These are phyloP conservation scores for Hyles euphorbiae DNA, from an alignment of 1,140 invertebrate species.

Conservation along the genomic window DNA sequence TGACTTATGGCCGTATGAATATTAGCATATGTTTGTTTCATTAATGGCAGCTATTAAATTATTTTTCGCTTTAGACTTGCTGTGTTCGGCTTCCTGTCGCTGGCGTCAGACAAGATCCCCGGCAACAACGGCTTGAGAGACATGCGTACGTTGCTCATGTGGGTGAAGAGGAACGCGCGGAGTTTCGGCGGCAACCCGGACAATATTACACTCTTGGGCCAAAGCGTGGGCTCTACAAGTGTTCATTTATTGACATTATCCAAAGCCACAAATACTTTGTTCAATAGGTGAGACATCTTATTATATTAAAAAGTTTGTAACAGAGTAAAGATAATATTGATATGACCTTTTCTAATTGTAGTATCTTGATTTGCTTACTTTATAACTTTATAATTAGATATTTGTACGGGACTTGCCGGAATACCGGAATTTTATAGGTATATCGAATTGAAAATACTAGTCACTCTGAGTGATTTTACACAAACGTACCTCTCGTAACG, in stretches of 20 bases:
- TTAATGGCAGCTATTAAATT: background rate
- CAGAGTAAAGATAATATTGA: too few species aligned
- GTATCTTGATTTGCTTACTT: too few species aligned
- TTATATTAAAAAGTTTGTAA: too few species aligned
- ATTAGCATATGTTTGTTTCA: background rate
- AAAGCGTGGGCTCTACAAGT: slow-evolving; percentile 76
- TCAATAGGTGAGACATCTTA: slow-evolving; percentile 32
- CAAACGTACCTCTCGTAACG: too few species aligned
- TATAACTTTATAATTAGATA: too few species aligned
- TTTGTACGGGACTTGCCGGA: too few species aligned
- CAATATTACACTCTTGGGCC: slow-evolving; percentile 77
- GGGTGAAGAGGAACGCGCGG: slow-evolving; percentile 80
- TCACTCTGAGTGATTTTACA: too few species aligned
- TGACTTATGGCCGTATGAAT: background rate
- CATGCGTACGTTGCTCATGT: slow-evolving; percentile 78
- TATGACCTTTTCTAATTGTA: too few species aligned
- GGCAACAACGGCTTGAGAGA: slow-evolving; percentile 83
- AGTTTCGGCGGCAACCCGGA: slow-evolving; percentile 81
- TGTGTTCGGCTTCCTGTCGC: slow-evolving; percentile 76
- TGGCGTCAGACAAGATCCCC: slow-evolving; percentile 75
- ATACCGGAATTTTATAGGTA: too few species aligned
- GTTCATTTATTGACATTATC: slow-evolving; percentile 69
- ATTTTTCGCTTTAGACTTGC: slow-evolving; percentile 43
- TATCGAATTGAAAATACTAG: too few species aligned
- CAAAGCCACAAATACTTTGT: slow-evolving; percentile 51